phyloP scores from a whole-genome alignment of 2,797 vertebrate genomes.

The Sylvia borin region DNA sequence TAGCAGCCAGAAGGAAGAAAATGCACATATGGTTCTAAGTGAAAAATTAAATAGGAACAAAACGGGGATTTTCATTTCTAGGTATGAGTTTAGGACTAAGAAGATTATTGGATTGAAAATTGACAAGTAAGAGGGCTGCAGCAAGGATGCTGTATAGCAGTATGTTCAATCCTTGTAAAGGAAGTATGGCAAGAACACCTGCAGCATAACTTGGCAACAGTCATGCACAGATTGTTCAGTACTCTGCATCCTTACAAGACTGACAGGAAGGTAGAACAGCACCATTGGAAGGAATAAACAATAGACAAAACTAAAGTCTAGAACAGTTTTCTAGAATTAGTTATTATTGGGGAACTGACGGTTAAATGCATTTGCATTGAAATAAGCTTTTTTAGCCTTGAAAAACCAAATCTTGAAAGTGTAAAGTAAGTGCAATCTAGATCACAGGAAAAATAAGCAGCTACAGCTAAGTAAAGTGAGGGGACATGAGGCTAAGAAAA shows the following conservation, averaged over 20 bases:
- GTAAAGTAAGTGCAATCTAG: background rate
- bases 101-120: background rate
- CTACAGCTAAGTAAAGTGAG: background rate
- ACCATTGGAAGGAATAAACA: background rate
- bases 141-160: background rate
- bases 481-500: background rate
- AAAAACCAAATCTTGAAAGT: background rate
- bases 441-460: background rate
- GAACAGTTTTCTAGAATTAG: background rate
- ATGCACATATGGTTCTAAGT: background rate
- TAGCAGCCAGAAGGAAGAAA: background rate
- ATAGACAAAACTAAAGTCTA: background rate
- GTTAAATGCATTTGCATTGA: background rate
- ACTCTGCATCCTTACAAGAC: background rate
- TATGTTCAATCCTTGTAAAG: background rate
- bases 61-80: background rate
- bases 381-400: background rate
- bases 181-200: background rate
- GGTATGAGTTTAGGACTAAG: background rate
- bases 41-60: background rate
- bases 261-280: background rate
- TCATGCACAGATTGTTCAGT: background rate
- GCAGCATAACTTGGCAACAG: background rate
- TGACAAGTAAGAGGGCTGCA: background rate
- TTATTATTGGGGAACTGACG: background rate